Evolutionary conservation across 2,113 vertebrate species (phyloP).

Genomic region (Lycaon pictus): DNA sequence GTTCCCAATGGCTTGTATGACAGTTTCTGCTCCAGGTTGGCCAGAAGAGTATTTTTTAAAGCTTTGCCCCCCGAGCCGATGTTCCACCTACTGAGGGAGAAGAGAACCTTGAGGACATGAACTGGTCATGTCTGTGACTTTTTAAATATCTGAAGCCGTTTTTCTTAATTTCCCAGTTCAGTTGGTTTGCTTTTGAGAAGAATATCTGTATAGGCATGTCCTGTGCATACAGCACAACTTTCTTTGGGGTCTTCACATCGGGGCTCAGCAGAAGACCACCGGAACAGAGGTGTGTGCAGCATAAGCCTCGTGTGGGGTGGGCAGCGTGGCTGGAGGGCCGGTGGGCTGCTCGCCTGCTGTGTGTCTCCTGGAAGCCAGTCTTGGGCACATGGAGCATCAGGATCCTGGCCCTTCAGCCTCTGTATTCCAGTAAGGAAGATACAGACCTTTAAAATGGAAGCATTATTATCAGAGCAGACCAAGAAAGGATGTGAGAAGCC

Average conservation of each 20-base stretch:
- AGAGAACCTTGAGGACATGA: not conserved
- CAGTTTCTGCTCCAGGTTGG: not conserved
- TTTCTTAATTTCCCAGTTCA: slow-evolving; percentile 12
- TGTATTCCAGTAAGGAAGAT: not conserved
- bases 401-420: not conserved
- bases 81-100: not conserved
- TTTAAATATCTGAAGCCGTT: not conserved
- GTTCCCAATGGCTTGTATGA: not conserved
- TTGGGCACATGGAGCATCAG: fast-evolving
- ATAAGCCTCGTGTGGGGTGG: fast-evolving
- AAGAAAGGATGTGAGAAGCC: not conserved
- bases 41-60: not conserved
- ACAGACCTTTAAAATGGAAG: not conserved
- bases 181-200: not conserved
- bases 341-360: fast-evolving
- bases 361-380: fast-evolving
- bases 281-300: fast-evolving
- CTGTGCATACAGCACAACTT: not conserved
- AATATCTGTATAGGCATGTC: not conserved
- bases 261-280: not conserved
- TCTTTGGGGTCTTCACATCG: not conserved
- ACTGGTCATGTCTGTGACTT: not conserved
- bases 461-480: fast-evolving
- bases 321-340: fast-evolving
- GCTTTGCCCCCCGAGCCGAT: not conserved